A percentile compares a stretch with the other conserved stretches of the same genome.
These are phyloP conservation scores for Phenacoccus solenopsis DNA, from an alignment of 1,140 invertebrate species.

Conservation along the genomic window DNA sequence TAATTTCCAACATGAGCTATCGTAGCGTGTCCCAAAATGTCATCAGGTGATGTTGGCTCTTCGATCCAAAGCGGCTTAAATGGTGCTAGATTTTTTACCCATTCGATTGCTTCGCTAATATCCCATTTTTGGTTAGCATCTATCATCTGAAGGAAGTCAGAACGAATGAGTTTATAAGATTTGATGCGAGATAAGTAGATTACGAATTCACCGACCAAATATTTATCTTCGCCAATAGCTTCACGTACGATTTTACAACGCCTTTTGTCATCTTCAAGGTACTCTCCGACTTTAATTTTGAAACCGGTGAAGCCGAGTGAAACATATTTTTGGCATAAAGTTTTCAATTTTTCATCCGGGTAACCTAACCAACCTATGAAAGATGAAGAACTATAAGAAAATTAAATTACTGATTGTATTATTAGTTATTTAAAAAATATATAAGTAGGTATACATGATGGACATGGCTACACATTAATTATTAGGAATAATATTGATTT, in stretches of 20 bases:
- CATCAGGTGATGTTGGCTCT: conserved; percentile 86
- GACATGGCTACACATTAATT: conserved; percentile 23
- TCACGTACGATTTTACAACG: conserved; percentile 56
- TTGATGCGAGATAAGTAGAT: no score
- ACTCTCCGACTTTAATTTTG: conserved; percentile 79
- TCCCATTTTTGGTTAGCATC: conserved; percentile 91
- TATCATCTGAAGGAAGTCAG: conserved; percentile 68
- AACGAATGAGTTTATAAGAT: background rate
- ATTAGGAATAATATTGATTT: no score
- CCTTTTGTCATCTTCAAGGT: conserved; percentile 61
- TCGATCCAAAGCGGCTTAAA: conserved; percentile 80
- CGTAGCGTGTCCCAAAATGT: conserved; percentile 65
- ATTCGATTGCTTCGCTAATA: conserved; percentile 65
- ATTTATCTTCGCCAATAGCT: conserved; percentile 59
- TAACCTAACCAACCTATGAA: conserved; percentile 63
- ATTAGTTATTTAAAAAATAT: background rate
- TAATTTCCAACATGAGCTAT: conserved; percentile 47
- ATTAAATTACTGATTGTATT: background rate
- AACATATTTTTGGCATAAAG: conserved; percentile 58
- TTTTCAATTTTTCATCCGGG: conserved; percentile 48
- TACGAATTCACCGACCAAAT: conserved; percentile 43
- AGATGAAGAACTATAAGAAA: background rate
- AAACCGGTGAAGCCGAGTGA: conserved; percentile 64
- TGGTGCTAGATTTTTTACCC: conserved; percentile 63
- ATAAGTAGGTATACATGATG: background rate